Conservation (phyloP, 2,113 vertebrate genomes). For the Sitta europaea region DNA sequence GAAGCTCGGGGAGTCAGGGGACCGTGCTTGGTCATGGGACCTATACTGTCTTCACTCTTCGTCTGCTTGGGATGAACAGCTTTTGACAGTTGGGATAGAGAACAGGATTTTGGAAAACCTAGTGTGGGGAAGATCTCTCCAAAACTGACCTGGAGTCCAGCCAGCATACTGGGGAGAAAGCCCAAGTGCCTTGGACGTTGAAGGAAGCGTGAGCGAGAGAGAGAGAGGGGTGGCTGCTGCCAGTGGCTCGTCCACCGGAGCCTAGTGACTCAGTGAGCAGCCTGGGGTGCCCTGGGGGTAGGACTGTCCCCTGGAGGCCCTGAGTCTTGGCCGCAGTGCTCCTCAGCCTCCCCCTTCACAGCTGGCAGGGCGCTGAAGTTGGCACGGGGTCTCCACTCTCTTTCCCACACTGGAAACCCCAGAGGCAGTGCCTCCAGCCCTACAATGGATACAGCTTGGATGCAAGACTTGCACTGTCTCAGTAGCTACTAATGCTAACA, state of each 20-base stretch:
- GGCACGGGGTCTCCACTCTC: background rate
- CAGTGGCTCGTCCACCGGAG: background rate
- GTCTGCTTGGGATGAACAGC: rapidly evolving
- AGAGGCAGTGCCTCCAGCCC: rapidly evolving
- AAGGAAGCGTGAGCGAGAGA: background rate
- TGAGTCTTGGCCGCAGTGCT: rapidly evolving
- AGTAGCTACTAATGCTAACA: background rate
- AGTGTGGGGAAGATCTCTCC: background rate
- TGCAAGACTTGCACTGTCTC: background rate
- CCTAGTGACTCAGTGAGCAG: background rate
- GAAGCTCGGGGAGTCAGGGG: background rate
- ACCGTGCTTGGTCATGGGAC: rapidly evolving
- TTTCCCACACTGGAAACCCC: background rate
- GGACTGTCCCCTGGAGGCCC: rapidly evolving
- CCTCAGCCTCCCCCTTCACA: rapidly evolving
- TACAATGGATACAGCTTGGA: background rate
- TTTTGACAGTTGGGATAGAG: background rate
- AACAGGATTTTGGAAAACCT: background rate
- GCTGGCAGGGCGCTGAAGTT: background rate
- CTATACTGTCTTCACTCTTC: background rate
- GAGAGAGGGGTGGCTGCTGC: background rate
- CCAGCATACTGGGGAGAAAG: background rate
- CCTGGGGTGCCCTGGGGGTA: rapidly evolving
- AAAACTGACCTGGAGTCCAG: background rate
- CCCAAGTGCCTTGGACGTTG: too few relatives aligned